A percentile compares a stretch with the other conserved stretches of the same genome.
phyloP scores from a whole-genome alignment of 2,888 invertebrate genomes.

The Brachylomia viminalis region DNA sequence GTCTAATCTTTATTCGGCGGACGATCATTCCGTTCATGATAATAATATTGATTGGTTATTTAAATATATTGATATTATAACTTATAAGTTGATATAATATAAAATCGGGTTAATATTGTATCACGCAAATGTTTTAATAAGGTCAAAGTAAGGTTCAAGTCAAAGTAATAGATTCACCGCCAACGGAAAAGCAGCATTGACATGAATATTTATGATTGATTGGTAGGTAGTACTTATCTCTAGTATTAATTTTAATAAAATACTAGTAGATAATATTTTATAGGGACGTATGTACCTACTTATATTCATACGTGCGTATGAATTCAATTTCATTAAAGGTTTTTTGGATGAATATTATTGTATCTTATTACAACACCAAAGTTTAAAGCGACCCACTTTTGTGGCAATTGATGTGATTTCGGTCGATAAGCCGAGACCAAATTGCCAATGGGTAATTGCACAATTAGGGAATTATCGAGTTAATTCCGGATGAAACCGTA shows the following conservation, averaged over 20 bases:
- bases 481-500: slow-evolving; percentile 88
- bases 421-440: slow-evolving; percentile 81
- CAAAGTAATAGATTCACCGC: slow-evolving; percentile 4
- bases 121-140: slow-evolving; percentile 19
- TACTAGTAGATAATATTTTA: neutral
- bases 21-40: slow-evolving; percentile 57
- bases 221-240: neutral
- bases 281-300: neutral
- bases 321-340: slow-evolving; percentile 35
- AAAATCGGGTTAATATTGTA: slow-evolving; percentile 18
- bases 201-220: slow-evolving; percentile 39
- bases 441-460: slow-evolving; percentile 86
- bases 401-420: slow-evolving; percentile 68
- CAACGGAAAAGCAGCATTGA: slow-evolving; percentile 5
- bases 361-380: slow-evolving; percentile 59
- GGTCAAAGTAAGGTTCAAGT: neutral
- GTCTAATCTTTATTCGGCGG: slow-evolving; percentile 70
- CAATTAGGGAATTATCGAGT: slow-evolving; percentile 89
- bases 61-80: slow-evolving; percentile 59
- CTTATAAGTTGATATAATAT: slow-evolving; percentile 27
- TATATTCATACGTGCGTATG: too few relatives aligned
- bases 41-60: slow-evolving; percentile 70
- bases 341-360: slow-evolving; percentile 52
- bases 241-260: neutral
- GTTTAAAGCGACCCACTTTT: slow-evolving; percentile 65